phyloP scores from a whole-genome alignment of 92 coral and sea anemone genomes.

The Heliopora coerulea region DNA sequence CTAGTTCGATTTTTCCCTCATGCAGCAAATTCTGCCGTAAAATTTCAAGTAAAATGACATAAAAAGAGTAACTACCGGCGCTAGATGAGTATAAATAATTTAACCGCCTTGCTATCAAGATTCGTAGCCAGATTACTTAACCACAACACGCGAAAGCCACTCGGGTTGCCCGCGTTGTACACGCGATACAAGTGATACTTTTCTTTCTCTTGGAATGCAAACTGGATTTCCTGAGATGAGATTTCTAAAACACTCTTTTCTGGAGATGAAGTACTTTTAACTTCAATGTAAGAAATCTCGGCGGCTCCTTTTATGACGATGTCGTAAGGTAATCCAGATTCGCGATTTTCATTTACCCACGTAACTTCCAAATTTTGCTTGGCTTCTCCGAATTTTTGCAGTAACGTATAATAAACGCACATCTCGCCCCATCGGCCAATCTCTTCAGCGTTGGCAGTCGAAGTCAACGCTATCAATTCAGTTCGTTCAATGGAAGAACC shows the following conservation, averaged over 20 bases:
- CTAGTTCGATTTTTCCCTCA: no score
- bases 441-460: constrained; percentile 58
- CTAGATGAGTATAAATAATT: constrained; percentile 73
- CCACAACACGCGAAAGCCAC: constrained; percentile 57
- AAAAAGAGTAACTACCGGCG: background rate
- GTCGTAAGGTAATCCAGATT: constrained; percentile 76
- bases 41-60: background rate
- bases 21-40: no score
- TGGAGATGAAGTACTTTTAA: constrained; percentile 71
- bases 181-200: constrained; percentile 81
- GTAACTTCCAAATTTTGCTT: constrained; percentile 41
- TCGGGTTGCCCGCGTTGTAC: constrained; percentile 69
- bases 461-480: constrained; percentile 40
- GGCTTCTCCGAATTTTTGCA: constrained; percentile 41
- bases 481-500: constrained; percentile 42
- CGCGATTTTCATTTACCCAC: constrained; percentile 68
- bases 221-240: constrained; percentile 69
- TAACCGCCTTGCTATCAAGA: constrained; percentile 68
- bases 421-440: constrained; percentile 88
- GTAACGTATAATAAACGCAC: constrained; percentile 64
- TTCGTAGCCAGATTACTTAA: constrained; percentile 62
- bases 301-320: constrained; percentile 48
- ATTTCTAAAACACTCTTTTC: constrained; percentile 71
- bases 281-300: constrained; percentile 62
- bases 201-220: constrained; percentile 58